Evolutionary conservation across 2,888 invertebrate species (phyloP).

Genomic region (Rhagonycha lutea): DNA sequence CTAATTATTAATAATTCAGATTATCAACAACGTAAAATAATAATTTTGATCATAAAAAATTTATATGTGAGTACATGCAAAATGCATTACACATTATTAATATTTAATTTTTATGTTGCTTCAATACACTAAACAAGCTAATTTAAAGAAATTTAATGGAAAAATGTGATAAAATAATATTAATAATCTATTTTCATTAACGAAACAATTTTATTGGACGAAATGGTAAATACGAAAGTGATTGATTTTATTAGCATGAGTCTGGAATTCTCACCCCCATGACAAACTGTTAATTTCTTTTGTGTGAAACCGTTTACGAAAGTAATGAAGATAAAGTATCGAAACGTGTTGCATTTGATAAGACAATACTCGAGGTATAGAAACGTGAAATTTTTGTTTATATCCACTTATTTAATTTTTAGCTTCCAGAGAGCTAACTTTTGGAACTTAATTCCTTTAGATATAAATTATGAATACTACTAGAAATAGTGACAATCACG

Average conservation of each 20-base stretch:
- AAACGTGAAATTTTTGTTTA: neutral
- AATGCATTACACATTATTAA: neutral
- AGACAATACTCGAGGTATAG: neutral
- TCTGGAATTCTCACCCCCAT: neutral
- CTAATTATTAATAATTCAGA: neutral
- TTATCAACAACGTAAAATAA: neutral
- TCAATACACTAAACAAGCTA: neutral
- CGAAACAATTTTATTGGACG: neutral
- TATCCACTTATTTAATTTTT: neutral
- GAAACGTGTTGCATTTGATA: neutral
- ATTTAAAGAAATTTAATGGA: neutral
- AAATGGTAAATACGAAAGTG: neutral
- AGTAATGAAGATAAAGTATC: neutral
- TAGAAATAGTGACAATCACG: too few species aligned
- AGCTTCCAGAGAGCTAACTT: neutral
- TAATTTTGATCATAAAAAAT: neutral
- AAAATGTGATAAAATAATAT: neutral
- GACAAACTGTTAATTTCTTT: neutral
- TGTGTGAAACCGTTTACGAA: neutral
- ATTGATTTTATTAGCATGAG: constrained; percentile 1
- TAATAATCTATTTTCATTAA: neutral
- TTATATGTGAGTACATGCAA: neutral
- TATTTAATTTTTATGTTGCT: neutral
- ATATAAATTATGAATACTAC: too few species aligned
- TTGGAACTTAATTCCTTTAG: too few species aligned